Base-by-base conservation (phyloP, 2,888 invertebrate species). In the Phasia obesa region DNA sequence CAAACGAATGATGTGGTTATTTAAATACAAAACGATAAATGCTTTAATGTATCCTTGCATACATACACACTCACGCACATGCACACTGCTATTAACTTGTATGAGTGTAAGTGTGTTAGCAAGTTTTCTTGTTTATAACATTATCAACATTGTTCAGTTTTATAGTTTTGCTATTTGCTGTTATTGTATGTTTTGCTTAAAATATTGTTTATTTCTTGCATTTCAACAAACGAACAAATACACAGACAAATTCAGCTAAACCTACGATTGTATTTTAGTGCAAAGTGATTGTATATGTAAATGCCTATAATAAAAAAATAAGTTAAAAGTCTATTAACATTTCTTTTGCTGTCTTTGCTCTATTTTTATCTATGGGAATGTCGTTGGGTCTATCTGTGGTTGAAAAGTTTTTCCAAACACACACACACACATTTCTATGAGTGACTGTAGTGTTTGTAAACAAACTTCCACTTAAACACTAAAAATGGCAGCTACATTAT, bases 281-380 rank as follows among this genome's bases (percentile, higher is more conserved):
- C 5, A 6, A 47, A 47, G 6, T 47, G 7, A 17, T 27, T 55
- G 13, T 25, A 35, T n/a, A n/a, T n/a, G n/a, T n/a, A n/a, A n/a
- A n/a, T n/a, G n/a, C n/a, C n/a, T n/a, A n/a, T n/a, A n/a, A n/a
- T n/a, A 35, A 9, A 42, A 62, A 60, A 53, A 65, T 35, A 67
- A 65, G 44, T 76, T 77, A 67, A 71, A 70, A 70, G 76, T 55
- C 76, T 60, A 77, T 81, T 81, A 67, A 55, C 67, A 81, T 77
- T 38, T 81, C 65, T 49, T 53, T 60, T 31, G 44, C 44, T 60
- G 13, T 23, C 55, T 47, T 55, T 55, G n/a, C 53, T 21, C n/a
- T 70, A 15, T 71, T 51, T 13, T 21, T 42, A 13, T 15, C 1
- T 42, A 35, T 35, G 35, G 11, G 35, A 13, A 42, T n/a, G n/a